Conservation (phyloP, 2,113 vertebrate genomes). For the Hirundichthys speculiger region DNA sequence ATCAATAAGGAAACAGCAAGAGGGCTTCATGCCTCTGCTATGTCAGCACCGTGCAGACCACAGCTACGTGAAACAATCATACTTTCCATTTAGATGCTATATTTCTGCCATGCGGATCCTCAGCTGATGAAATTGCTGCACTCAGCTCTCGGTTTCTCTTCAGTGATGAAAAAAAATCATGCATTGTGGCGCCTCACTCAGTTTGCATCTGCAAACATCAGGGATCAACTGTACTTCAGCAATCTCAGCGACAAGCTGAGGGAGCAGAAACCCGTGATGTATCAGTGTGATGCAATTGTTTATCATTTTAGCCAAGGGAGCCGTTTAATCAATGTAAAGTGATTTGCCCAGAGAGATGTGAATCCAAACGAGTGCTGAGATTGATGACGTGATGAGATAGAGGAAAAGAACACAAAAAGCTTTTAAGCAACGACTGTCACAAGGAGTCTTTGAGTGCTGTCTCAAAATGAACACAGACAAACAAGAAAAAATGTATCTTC, state of each 20-base stretch:
- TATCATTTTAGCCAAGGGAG: conserved; percentile 49
- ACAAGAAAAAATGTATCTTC: no score
- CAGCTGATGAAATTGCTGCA: conserved; percentile 31
- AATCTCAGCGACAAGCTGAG: conserved; percentile 34
- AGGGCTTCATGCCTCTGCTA: conserved; percentile 5
- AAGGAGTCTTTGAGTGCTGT: no score
- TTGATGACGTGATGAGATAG: conserved; percentile 41
- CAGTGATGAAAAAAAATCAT: background rate
- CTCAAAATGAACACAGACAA: no score
- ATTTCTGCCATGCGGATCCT: conserved; percentile 21
- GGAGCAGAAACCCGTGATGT: conserved; percentile 34
- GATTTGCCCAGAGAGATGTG: conserved; percentile 45
- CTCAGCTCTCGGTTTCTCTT: conserved; percentile 16
- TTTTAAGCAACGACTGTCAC: conserved; percentile 32
- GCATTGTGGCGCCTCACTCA: background rate
- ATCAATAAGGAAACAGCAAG: conserved; percentile 1
- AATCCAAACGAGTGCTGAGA: conserved; percentile 32
- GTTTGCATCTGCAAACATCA: conserved; percentile 16
- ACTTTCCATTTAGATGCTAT: conserved; percentile 49
- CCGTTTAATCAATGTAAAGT: conserved; percentile 32
- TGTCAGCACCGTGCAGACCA: conserved; percentile 35
- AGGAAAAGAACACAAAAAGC: background rate
- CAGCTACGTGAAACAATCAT: conserved; percentile 24
- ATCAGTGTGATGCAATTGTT: conserved; percentile 36
- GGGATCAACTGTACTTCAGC: conserved; percentile 27